phyloP scores from a whole-genome alignment of 1,140 invertebrate species.

The Cotesia typhae region DNA sequence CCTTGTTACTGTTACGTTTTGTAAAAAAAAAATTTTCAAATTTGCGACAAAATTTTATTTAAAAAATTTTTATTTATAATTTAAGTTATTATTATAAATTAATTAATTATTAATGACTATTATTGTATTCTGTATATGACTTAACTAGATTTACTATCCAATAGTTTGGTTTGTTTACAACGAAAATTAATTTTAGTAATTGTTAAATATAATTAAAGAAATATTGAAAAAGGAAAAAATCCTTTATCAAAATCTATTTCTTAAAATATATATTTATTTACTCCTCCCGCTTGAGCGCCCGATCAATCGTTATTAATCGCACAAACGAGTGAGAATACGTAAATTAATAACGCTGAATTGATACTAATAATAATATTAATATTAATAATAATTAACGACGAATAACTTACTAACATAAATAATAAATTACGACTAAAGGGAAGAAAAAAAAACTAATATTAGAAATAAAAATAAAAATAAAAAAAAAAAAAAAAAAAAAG shows the following conservation, averaged over 20 bases:
- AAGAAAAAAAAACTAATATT: not conserved
- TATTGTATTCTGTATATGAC: conserved; percentile 49
- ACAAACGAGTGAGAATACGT: conserved; percentile 24
- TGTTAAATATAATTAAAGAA: conserved; percentile 28
- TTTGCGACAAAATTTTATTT: not conserved
- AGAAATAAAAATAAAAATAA: too few species aligned
- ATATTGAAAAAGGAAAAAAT: conserved; percentile 28
- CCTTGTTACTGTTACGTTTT: not conserved
- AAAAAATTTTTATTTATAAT: too few species aligned
- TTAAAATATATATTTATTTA: conserved; percentile 14
- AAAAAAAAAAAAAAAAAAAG: not conserved
- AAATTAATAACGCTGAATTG: not conserved
- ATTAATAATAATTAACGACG: too few species aligned
- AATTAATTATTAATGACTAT: not conserved
- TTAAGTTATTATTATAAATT: too few species aligned
- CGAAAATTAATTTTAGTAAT: conserved; percentile 33
- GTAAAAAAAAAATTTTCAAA: conserved; percentile 31
- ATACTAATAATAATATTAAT: conserved; percentile 1
- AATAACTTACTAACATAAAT: not conserved
- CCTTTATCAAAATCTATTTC: conserved; percentile 3
- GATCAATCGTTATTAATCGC: conserved; percentile 22
- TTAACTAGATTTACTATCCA: conserved; percentile 47
- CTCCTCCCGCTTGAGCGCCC: conserved; percentile 1
- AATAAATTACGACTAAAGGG: not conserved
- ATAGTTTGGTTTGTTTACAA: conserved; percentile 51